These are phyloP conservation scores for Plecturocebus donacophilus DNA, from an alignment of 2,113 vertebrate genomes.

Conservation along the genomic window DNA sequence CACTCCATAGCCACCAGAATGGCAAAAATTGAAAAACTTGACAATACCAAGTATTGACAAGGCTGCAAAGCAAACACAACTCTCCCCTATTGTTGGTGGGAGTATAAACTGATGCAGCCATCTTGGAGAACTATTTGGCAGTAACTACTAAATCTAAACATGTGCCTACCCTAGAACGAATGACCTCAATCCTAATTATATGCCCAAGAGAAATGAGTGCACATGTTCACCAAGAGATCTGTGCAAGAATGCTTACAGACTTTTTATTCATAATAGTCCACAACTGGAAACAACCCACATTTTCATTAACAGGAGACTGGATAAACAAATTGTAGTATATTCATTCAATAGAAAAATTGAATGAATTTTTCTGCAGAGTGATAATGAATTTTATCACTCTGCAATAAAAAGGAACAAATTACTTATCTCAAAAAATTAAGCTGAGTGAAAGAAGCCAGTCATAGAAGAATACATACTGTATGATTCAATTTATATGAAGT, in stretches of 20 bases:
- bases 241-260: neutral
- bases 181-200: neutral
- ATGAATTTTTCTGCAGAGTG: no score
- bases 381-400: neutral
- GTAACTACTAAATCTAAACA: conserved; percentile 30
- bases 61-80: neutral
- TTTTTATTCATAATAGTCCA: neutral
- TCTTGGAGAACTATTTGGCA: neutral
- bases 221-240: neutral
- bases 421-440: neutral
- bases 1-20: neutral
- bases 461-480: neutral
- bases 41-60: neutral
- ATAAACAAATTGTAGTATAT: conserved; percentile 5
- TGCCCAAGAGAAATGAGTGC: neutral
- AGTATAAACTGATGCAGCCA: neutral
- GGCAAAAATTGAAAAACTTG: conserved; percentile 8
- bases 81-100: neutral
- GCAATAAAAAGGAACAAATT: conserved; percentile 1
- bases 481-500: neutral
- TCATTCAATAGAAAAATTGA: neutral
- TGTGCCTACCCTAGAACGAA: neutral
- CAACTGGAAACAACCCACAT: conserved; percentile 26
- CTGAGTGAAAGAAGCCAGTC: neutral
- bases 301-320: neutral